A percentile compares a stretch with the other conserved stretches of the same genome.
Evolutionary conservation across 30 jellyfish, hydroid and myxozoan species (phyloP).

Genomic region (Aurelia aurita complex sp. Pacific): DNA sequence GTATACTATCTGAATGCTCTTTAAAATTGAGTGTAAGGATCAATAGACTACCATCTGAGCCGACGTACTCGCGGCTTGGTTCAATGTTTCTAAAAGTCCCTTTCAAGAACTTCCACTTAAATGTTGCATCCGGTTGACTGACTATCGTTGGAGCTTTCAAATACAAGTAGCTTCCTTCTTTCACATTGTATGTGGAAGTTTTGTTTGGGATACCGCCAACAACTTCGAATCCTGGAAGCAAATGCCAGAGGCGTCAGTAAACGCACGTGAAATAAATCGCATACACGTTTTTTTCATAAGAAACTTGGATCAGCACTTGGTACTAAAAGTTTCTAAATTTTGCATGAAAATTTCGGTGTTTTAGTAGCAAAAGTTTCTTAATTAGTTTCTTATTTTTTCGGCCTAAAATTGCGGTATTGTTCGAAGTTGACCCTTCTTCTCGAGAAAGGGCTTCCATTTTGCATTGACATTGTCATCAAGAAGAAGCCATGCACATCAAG

Average conservation of each 20-base stretch:
- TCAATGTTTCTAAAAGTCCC: background rate
- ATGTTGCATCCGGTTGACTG: background rate
- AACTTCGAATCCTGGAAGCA: background rate
- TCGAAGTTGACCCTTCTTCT: too few species aligned
- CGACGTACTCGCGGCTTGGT: background rate
- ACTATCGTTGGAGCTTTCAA: background rate
- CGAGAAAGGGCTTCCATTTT: too few species aligned
- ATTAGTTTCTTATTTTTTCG: too few species aligned
- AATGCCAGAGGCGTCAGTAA: background rate
- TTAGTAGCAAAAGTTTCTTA: too few species aligned
- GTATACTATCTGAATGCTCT: background rate
- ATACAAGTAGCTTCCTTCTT: background rate
- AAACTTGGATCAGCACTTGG: too few species aligned
- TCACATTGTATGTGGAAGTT: background rate
- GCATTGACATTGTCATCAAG: too few species aligned
- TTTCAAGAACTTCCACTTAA: background rate
- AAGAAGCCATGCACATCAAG: too few species aligned
- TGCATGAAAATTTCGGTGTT: too few species aligned
- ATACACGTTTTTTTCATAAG: too few species aligned
- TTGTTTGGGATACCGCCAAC: background rate
- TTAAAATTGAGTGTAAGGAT: background rate
- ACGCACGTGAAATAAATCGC: background rate
- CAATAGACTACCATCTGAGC: background rate
- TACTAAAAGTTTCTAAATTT: too few species aligned
- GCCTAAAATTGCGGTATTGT: too few species aligned